Conservation (phyloP, 2,888 invertebrate genomes). For the Drosophila mulleri region DNA sequence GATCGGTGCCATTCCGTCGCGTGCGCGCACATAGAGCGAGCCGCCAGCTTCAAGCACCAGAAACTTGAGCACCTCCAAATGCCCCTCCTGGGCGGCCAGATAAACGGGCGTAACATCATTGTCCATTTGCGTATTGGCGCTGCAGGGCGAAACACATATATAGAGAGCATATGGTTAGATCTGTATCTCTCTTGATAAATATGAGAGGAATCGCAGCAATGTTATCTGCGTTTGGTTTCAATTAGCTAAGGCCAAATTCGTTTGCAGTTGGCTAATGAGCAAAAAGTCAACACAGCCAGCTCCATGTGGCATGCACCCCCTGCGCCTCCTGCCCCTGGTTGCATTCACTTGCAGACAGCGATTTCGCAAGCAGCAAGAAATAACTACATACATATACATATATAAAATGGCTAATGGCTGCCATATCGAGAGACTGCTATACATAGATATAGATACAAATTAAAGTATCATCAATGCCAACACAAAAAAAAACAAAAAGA, state of each 20-base stretch:
- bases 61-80: conserved; percentile 93
- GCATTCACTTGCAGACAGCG: conserved; percentile 23
- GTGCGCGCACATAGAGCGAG: conserved; percentile 91
- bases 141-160: conserved; percentile 83
- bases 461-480: conserved; percentile 54
- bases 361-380: conserved; percentile 28
- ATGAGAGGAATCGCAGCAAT: conserved; percentile 24
- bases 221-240: background rate
- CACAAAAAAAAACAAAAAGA: conserved; percentile 12
- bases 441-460: conserved; percentile 32
- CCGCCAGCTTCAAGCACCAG: conserved; percentile 94
- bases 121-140: conserved; percentile 96
- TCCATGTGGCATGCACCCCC: background rate
- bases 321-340: background rate
- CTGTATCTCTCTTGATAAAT: background rate
- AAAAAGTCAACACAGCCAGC: conserved; percentile 35
- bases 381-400: background rate
- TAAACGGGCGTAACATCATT: conserved; percentile 96
- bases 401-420: conserved; percentile 32
- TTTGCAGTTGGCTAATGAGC: conserved; percentile 46
- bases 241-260: conserved; percentile 17
- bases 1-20: conserved; percentile 96
- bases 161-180: background rate
- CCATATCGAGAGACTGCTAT: conserved; percentile 33
- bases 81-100: conserved; percentile 95